A percentile compares a stretch with the other conserved stretches of the same genome.
phyloP scores from a whole-genome alignment of 2,113 vertebrate species.

The Pedionomus torquatus region DNA sequence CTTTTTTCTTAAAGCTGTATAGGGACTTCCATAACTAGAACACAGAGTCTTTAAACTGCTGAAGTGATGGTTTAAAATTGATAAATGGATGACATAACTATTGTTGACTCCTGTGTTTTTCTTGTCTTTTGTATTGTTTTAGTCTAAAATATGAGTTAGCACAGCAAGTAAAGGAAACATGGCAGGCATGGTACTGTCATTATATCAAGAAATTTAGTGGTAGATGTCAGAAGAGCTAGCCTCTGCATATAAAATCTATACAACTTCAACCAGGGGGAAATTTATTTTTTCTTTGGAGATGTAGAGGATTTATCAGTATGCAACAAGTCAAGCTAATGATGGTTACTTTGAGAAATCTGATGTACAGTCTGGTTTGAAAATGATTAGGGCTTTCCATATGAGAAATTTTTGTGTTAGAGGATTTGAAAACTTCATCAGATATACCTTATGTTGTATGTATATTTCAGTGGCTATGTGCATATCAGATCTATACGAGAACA shows the following conservation, averaged over 20 bases:
- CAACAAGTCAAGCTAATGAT: neutral
- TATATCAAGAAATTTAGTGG: constrained; percentile 19
- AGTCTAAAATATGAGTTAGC: neutral
- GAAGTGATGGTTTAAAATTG: constrained; percentile 34
- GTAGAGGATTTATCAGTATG: neutral
- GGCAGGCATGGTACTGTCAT: neutral
- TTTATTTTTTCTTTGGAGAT: neutral
- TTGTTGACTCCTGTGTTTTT: neutral
- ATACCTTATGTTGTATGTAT: neutral
- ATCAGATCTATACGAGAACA: neutral
- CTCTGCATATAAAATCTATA: neutral
- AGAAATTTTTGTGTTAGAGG: neutral
- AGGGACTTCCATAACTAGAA: neutral
- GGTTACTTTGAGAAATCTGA: neutral
- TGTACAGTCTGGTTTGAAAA: neutral
- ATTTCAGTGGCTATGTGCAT: neutral
- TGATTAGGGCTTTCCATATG: neutral
- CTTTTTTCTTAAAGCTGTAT: neutral
- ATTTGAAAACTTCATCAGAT: neutral
- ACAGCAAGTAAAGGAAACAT: neutral
- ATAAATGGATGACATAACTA: neutral
- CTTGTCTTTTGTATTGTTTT: constrained; percentile 9
- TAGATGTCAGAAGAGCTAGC: neutral
- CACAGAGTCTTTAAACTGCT: neutral
- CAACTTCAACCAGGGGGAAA: neutral